phyloP scores from a whole-genome alignment of 2,797 vertebrate species.

The Gymnothorax javanicus region DNA sequence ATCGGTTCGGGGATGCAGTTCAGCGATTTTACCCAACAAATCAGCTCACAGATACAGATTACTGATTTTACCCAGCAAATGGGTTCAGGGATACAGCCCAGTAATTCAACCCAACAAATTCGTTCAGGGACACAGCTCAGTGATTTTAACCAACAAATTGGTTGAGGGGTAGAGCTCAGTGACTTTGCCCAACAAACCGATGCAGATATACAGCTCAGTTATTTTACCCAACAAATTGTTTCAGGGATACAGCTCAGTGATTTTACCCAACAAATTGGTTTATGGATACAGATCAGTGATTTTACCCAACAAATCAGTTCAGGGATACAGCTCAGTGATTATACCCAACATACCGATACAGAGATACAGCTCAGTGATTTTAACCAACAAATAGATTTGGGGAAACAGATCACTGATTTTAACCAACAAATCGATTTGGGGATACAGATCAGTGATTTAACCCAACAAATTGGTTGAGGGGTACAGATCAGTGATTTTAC shows the following conservation, averaged over 20 bases:
- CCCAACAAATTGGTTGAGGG: neutral
- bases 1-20: neutral
- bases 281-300: neutral
- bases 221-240: neutral
- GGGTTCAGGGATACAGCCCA: neutral
- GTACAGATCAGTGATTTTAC: neutral
- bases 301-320: neutral
- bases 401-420: neutral
- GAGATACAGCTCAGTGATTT: neutral
- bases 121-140: neutral
- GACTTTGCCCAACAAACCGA: neutral
- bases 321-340: neutral
- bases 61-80: neutral
- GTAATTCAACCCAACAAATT: neutral
- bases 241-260: no score
- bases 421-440: neutral
- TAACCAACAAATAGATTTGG: neutral
- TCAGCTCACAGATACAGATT: neutral
- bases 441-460: neutral
- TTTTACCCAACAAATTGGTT: neutral
- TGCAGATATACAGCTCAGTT: neutral
- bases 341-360: neutral
- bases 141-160: neutral
- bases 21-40: neutral
- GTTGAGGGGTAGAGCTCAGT: neutral